Base-by-base conservation (phyloP, 2,113 vertebrate species). In the Melanocharis versteri region DNA sequence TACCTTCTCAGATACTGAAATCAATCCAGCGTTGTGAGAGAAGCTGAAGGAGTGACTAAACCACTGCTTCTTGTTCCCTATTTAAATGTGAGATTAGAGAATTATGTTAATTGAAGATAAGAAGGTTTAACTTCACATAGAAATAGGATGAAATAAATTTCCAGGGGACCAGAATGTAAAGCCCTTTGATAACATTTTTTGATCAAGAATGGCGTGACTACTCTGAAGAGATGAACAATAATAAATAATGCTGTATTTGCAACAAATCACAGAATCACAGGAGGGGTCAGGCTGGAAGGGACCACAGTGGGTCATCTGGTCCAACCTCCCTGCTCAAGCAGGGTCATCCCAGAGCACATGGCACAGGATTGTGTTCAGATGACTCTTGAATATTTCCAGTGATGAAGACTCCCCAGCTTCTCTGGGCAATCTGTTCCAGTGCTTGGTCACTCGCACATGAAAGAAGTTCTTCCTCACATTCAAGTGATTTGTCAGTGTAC, bases 161-260 rank as follows among this genome's bases (percentile, higher is more conserved):
- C 26, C 40, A 69, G 6, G 31, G 24, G 11, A 65, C 50, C 13
- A 31, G 24, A 83, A 19, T 0, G 0, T 56, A 40, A 89, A 80
- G 54, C 15, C 26, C 33, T 77, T 77, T 2, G 14, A 71, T 71
- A 7, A 75, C 37, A 6, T 54, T 75, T 82, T 76, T 90, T 62
- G 18, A 61, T 70, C n/a, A 81, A 69, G 60, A 72, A 53, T 9
- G 2, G 13, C 0, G 0, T n/a, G 69, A 62, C 20, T 66, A 7
- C 22, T 82, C 33, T 71, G 51, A 84, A 81, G 69, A 90, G 56
- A 54, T 11, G 28, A 7, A 21, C 8, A 37, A 5, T 26, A 81
- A 23, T 42, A 83, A 78, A 51, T 62, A 69, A 83, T n/a, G 33
- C 54, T 78, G 3, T 45, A 62, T 78, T 89, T 84, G 24, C 20